Evolutionary conservation across 2,797 vertebrate genomes (phyloP), one percentile per base, ranked within the genome.

Genomic region (Leptatherina wallacei): DNA sequence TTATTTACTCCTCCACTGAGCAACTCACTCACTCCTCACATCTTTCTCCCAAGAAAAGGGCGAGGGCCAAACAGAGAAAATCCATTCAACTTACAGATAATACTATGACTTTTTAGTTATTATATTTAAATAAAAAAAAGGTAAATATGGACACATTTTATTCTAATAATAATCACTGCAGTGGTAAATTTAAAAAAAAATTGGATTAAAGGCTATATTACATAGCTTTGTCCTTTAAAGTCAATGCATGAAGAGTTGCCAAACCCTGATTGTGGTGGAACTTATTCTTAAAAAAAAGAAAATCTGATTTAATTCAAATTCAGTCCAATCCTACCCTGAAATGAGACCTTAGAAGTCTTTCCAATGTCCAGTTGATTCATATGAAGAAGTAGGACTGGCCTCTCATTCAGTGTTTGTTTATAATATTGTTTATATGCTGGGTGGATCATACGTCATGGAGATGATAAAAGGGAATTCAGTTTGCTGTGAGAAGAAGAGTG

Each of bases 1-100:
- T 88, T 91, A 91, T 93, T 94, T 92, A 93, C 89, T 89, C 89
- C 80, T 82, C 65, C 56, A 77, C 83, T 83, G 73, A 76, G 69
- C 74, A 81, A 66, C 85, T 77, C 78, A 67, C 69, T 80, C 77
- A 58, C 51, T 56, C 67, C 63, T 59, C 38, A 65, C 47, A 73
- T 6, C 68, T 35, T 12, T 64, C 3, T 64, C 47, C 12, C 9
- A 42, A 36, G 27, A 49, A 42, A 61, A 49, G 30, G 16, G 20
- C 24, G n/a, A 52, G 5, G 29, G 14, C 30, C 44, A 47, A 8
- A 20, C 9, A 18, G 14, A 47, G 27, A 58, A 22, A 56, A 30
- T 20, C 14, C 7, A 16, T 35, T 47, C 5, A 16, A 47, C 5
- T 59, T 24, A n/a, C n/a, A 5, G 14, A 24, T 5, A 33, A 22